Evolutionary conservation across 2,113 vertebrate species (phyloP).

Genomic region (Holacanthus passer): DNA sequence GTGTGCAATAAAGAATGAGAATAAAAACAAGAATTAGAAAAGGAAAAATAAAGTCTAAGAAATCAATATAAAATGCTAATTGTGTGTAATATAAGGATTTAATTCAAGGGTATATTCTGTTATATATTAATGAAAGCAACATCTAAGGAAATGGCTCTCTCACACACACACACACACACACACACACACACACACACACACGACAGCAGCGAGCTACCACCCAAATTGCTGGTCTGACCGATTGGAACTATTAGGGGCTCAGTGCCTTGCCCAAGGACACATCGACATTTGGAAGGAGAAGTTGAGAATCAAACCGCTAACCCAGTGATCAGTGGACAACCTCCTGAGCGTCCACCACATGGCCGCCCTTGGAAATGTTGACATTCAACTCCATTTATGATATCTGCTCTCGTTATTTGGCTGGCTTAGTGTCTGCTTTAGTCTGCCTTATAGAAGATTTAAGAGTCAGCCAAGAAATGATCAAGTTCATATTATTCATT

Average conservation of each 20-base stretch:
- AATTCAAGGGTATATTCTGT: too few species aligned
- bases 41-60: neutral
- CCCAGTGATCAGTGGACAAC: neutral
- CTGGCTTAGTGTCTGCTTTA: neutral
- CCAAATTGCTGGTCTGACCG: neutral
- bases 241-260: neutral
- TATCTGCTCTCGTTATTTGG: neutral
- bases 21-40: neutral
- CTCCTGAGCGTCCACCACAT: neutral
- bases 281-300: neutral
- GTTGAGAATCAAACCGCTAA: neutral
- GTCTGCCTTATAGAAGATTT: neutral
- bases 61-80: neutral
- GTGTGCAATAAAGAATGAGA: neutral
- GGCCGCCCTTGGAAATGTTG: neutral
- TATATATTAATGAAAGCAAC: too few species aligned
- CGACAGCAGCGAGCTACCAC: too few species aligned
- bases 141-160: too few species aligned
- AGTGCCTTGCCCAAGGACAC: neutral
- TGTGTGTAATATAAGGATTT: too few species aligned
- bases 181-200: too few species aligned
- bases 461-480: slow-evolving; percentile 5
- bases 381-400: neutral
- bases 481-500: slow-evolving; percentile 13
- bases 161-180: too few species aligned